These are phyloP conservation scores for Drosophila pseudoobscura DNA, from an alignment of 1,140 invertebrate genomes.

Conservation along the genomic window DNA sequence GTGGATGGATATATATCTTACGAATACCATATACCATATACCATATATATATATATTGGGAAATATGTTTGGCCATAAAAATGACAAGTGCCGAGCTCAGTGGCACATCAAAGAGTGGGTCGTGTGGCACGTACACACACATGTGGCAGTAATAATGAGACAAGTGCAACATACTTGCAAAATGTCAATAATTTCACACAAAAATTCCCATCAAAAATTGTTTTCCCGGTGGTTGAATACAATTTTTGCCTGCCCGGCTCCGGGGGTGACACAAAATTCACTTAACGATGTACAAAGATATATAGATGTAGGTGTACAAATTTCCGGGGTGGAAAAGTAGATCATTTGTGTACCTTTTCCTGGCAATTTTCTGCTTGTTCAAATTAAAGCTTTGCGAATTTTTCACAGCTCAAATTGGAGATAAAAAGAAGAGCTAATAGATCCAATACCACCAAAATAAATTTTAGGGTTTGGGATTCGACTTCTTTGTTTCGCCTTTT, in stretches of 20 bases:
- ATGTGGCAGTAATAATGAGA: conserved; percentile 80
- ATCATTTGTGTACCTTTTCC: conserved; percentile 11
- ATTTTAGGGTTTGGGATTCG: too few relatives aligned
- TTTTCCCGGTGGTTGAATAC: conserved; percentile 57
- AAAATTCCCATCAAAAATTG: conserved; percentile 34
- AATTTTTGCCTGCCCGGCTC: conserved; percentile 31
- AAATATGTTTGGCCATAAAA: conserved; percentile 71
- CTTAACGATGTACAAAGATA: conserved; percentile 50
- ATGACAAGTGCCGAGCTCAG: conserved; percentile 73
- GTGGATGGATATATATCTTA: conserved; percentile 17
- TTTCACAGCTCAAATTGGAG: too few relatives aligned
- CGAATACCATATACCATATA: too few relatives aligned
- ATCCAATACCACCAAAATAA: too few relatives aligned
- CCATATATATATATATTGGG: conserved; percentile 37
- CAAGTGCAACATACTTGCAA: conserved; percentile 82
- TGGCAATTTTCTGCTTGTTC: neutral
- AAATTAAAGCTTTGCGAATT: too few relatives aligned
- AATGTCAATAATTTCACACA: conserved; percentile 72
- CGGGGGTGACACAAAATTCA: conserved; percentile 33
- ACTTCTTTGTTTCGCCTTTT: too few relatives aligned
- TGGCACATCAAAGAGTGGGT: conserved; percentile 60
- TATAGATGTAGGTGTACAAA: conserved; percentile 5
- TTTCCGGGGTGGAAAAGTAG: conserved; percentile 15
- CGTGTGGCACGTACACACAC: conserved; percentile 75
- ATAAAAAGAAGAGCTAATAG: too few relatives aligned